These are phyloP conservation scores for Archivesica marissinica DNA, from an alignment of 1,140 invertebrate genomes.

Conservation along the genomic window DNA sequence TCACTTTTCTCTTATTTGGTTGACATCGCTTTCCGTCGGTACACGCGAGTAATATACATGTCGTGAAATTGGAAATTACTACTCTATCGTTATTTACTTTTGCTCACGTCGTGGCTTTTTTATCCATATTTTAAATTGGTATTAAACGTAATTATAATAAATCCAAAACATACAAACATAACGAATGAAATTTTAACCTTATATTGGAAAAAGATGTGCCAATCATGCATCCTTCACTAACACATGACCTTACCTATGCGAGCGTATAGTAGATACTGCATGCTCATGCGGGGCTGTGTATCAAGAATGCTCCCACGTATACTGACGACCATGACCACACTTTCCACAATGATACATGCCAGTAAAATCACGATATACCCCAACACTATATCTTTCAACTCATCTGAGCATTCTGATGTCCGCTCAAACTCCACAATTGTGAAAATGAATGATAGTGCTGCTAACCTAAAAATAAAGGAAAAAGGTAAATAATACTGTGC, in stretches of 20 bases:
- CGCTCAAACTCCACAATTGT: conserved; percentile 87
- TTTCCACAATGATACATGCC: conserved; percentile 89
- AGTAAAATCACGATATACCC: conserved; percentile 89
- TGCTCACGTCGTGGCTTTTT: too few species aligned
- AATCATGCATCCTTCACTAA: too few species aligned
- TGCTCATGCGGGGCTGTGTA: conserved; percentile 89
- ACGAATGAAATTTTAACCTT: too few species aligned
- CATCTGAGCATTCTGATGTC: conserved; percentile 76
- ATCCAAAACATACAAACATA: too few species aligned
- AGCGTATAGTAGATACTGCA: conserved; percentile 93
- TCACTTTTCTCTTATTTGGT: too few species aligned
- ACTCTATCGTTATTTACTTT: too few species aligned
- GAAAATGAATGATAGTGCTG: conserved; percentile 86
- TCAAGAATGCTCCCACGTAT: conserved; percentile 93
- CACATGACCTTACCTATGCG: conserved; percentile 92
- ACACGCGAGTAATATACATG: too few species aligned
- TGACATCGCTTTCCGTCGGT: too few species aligned
- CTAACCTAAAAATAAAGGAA: conserved; percentile 85
- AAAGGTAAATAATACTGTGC: background rate
- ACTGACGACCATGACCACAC: conserved; percentile 90
- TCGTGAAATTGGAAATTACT: too few species aligned
- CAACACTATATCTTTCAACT: conserved; percentile 89
- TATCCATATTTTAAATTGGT: too few species aligned
- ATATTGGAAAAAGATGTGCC: too few species aligned
- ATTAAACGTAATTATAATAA: too few species aligned